Evolutionary conservation across 1,140 invertebrate genomes (phyloP).

Genomic region (Hylyphantes graminicola): DNA sequence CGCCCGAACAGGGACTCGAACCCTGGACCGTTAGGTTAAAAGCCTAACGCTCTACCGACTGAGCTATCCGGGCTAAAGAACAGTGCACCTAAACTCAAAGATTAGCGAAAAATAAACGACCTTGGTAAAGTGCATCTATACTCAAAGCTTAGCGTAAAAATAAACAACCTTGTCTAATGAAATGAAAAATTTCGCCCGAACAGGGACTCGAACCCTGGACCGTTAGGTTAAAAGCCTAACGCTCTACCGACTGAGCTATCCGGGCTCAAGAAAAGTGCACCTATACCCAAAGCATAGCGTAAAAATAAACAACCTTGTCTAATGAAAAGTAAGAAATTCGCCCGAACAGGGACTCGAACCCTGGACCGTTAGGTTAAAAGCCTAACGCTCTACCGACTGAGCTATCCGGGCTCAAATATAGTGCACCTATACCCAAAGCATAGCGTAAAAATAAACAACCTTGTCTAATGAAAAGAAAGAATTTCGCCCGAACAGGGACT

Average conservation of each 20-base stretch:
- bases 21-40: constrained; percentile 56
- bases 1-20: constrained; percentile 56
- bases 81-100: no score
- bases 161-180: no score
- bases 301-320: no score
- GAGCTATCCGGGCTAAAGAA: constrained; percentile 44
- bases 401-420: constrained; percentile 60
- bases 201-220: constrained; percentile 62
- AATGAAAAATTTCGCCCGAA: no score
- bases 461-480: no score
- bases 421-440: no score
- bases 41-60: constrained; percentile 56
- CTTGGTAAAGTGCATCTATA: no score
- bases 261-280: constrained; percentile 5
- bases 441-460: no score
- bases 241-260: constrained; percentile 62
- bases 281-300: no score
- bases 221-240: constrained; percentile 62
- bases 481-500: constrained; percentile 58
- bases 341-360: constrained; percentile 61
- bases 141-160: no score
- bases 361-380: constrained; percentile 62
- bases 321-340: neutral
- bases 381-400: constrained; percentile 62
- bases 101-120: no score